Evolutionary conservation across 1,140 invertebrate species (phyloP), one percentile per base, ranked within the genome.

Genomic region (Sarcophaga peregrina): DNA sequence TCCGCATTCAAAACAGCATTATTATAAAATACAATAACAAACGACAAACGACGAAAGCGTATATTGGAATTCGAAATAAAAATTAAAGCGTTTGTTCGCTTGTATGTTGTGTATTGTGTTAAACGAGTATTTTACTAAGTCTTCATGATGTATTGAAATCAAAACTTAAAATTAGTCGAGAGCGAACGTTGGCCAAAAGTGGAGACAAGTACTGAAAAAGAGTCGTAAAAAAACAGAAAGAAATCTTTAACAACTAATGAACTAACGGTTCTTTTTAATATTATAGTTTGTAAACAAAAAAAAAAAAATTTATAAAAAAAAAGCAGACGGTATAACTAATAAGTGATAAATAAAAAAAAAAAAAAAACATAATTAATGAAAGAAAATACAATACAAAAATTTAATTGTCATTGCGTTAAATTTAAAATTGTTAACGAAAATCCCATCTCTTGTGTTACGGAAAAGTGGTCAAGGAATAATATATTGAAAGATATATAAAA

Each of bases 141-240:
- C 75, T 78, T 78, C 48, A 78, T 50, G 47, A 50, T 50, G 75
- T 50, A 78, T 50, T 78, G 48, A 78, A 78, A 78, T 50, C 75
- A 78, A 78, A 78, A 78, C 47, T 78, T 20, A 48, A 52, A 78
- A 20, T 78, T 50, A 78, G 75, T 78, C 25, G 75, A 78, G 75
- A 62, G 52, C 45, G 25, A 81, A 68, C 52, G 80, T 58, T 81
- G 58, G 52, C 62, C 80, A 81, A 81, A 62, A 20, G 80, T 54
- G 52, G 80, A 37, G 11, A 52, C 10, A 54, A 45, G 25, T 37
- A 37, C 25, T 45, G n/a, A 58, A 8, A 47, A 62, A 58, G n/a
- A 62, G 54, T 68, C n/a, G 13, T 37, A 37, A n/a, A 47, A 46
- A 76, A 76, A 46, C 47, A 7, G 15, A 78, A 17, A 78, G 47